Conservation (phyloP, 2,888 invertebrate species). For the Tetrapedia diversipes region DNA sequence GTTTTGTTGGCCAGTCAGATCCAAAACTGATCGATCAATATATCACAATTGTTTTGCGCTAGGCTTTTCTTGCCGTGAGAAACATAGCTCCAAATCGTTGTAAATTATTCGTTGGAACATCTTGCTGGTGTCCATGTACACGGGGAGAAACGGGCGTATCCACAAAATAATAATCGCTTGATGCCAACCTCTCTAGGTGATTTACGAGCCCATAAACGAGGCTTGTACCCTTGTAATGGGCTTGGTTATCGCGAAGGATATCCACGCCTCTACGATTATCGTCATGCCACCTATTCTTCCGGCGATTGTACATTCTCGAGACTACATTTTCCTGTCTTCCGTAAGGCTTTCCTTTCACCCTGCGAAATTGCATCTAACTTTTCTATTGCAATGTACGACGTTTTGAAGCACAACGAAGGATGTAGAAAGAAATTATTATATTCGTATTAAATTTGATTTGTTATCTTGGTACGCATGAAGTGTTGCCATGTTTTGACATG, state of each 20-base stretch:
- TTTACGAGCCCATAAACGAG: slow-evolving; percentile 77
- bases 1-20: too few relatives aligned
- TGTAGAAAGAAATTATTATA: too few relatives aligned
- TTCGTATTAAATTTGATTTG: too few relatives aligned
- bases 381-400: not conserved
- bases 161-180: slow-evolving; percentile 62
- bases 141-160: slow-evolving; percentile 31
- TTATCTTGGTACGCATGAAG: too few relatives aligned
- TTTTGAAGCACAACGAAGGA: too few relatives aligned
- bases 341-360: not conserved
- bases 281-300: slow-evolving; percentile 57
- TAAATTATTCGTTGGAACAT: too few relatives aligned
- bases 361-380: not conserved
- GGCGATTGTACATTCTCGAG: slow-evolving; percentile 42
- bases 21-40: too few relatives aligned
- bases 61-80: too few relatives aligned
- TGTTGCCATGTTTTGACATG: too few relatives aligned
- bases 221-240: slow-evolving; percentile 68
- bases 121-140: too few relatives aligned
- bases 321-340: slow-evolving; percentile 28
- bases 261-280: slow-evolving; percentile 60
- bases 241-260: slow-evolving; percentile 52
- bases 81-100: too few relatives aligned
- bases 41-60: too few relatives aligned
- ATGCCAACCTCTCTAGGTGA: slow-evolving; percentile 62